Percentiles rank a stretch among this genome's conserved stretches.
Conservation (phyloP, 1,140 invertebrate species). For the Apis laboriosa region DNA sequence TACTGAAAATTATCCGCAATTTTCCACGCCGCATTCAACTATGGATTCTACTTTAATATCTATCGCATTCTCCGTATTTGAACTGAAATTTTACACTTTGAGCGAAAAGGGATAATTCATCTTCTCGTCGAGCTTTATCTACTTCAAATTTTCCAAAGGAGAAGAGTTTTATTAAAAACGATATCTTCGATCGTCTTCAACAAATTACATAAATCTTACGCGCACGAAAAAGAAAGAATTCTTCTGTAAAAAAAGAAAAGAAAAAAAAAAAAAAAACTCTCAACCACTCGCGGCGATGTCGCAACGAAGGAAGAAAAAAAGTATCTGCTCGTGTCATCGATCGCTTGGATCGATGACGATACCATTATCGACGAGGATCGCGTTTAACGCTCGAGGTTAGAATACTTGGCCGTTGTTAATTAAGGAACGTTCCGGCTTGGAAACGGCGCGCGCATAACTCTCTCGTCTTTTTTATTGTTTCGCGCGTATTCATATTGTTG, state of each 20-base stretch:
- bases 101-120: not conserved
- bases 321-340: slow-evolving; percentile 15
- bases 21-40: not conserved
- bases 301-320: not conserved
- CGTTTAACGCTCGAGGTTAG: slow-evolving; percentile 22
- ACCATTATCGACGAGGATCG: slow-evolving; percentile 3
- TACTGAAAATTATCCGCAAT: not conserved
- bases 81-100: not conserved
- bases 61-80: not conserved
- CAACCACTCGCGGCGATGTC: not conserved
- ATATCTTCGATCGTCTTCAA: too few relatives aligned
- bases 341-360: not conserved
- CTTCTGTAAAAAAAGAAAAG: not conserved
- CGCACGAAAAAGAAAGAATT: too few relatives aligned
- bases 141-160: too few relatives aligned
- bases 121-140: too few relatives aligned
- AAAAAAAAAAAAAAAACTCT: not conserved
- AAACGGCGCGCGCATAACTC: not conserved
- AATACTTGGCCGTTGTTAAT: slow-evolving; percentile 15
- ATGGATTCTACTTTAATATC: too few relatives aligned
- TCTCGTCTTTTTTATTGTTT: slow-evolving; percentile 37
- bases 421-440: slow-evolving; percentile 31
- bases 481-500: not conserved
- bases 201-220: too few relatives aligned
- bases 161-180: too few relatives aligned